phyloP scores from a whole-genome alignment of 2,113 vertebrate species.

The Larimichthys polyactis region DNA sequence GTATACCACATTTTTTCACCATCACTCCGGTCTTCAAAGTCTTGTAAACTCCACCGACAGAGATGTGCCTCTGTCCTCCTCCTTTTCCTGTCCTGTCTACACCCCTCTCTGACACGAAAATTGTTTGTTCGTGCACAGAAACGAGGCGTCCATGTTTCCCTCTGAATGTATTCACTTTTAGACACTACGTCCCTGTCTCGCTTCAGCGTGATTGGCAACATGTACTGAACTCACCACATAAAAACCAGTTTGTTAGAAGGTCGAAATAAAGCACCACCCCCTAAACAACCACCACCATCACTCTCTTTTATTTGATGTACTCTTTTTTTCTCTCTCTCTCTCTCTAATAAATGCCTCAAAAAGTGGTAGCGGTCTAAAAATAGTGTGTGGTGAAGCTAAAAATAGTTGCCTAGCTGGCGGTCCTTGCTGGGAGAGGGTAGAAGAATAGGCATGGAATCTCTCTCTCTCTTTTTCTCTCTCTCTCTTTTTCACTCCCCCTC shows the following conservation, averaged over 20 bases:
- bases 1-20: constrained; percentile 6
- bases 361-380: constrained; percentile 96
- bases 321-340: constrained; percentile 48
- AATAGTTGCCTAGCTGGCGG: constrained; percentile 89
- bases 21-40: constrained; percentile 47
- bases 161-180: constrained; percentile 17
- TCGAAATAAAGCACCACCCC: constrained; percentile 80
- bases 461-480: constrained; percentile 62
- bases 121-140: constrained; percentile 86
- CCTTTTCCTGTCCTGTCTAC: constrained; percentile 48
- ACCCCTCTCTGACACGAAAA: constrained; percentile 72
- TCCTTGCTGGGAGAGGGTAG: constrained; percentile 94
- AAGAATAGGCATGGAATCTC: constrained; percentile 93
- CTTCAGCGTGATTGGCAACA: constrained; percentile 87
- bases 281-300: constrained; percentile 57
- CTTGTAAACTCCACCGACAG: constrained; percentile 78
- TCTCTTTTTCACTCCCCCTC: constrained; percentile 19
- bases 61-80: constrained; percentile 86
- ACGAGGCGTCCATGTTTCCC: constrained; percentile 85
- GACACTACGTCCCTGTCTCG: constrained; percentile 36
- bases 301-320: constrained; percentile 77
- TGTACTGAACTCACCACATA: constrained; percentile 88
- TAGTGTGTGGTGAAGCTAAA: constrained; percentile 94
- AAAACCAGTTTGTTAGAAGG: constrained; percentile 83
- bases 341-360: constrained; percentile 93